Evolutionary conservation across 2,797 vertebrate genomes (phyloP), one percentile per base, ranked within the genome.

Genomic region (Apogon talboti): DNA sequence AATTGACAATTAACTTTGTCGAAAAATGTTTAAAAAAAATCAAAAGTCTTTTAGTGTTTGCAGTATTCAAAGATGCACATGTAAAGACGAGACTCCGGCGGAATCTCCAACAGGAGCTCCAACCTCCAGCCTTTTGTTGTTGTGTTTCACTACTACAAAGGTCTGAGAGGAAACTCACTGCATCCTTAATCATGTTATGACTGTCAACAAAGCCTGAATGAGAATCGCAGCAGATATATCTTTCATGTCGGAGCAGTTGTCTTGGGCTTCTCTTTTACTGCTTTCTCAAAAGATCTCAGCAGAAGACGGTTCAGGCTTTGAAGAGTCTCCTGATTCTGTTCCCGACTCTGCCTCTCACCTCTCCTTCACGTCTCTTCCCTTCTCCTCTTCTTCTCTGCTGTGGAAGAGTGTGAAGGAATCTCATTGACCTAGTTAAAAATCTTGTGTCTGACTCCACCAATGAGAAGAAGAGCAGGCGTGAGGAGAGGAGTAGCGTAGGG

Each of bases 351-450:
- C 46, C 35, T 51, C 73, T 68, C 62, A 41, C 62, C 18, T 65
- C 75, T 62, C 56, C 60, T 42, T 64, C 76, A 30, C 30, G 21
- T 76, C 37, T 78, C 37, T 35, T 3, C n/a, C 38, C 9, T 16
- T 24, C 44, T 55, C 53, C 48, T 56, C 73, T 38, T 43, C 53
- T 35, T 65, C 45, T 66, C 66, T 21, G 58, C 74, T 62, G 66
- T 71, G 66, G 52, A 78, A 52, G 78, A 78, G 76, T 76, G 80
- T 66, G 79, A 73, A 69, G 65, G 92, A 90, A 92, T 93, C 83
- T 92, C 89, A 88, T 92, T 94, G 92, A 94, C 93, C 93, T 82
- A 94, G 83, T 92, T 94, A 88, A 73, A 28, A 74, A 71, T 89
- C 82, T 83, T 60, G 74, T 81, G 74, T 84, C 72, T 79, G 73